Evolutionary conservation across 2,113 vertebrate genomes (phyloP).

Genomic region (Odocoileus hemionus): DNA sequence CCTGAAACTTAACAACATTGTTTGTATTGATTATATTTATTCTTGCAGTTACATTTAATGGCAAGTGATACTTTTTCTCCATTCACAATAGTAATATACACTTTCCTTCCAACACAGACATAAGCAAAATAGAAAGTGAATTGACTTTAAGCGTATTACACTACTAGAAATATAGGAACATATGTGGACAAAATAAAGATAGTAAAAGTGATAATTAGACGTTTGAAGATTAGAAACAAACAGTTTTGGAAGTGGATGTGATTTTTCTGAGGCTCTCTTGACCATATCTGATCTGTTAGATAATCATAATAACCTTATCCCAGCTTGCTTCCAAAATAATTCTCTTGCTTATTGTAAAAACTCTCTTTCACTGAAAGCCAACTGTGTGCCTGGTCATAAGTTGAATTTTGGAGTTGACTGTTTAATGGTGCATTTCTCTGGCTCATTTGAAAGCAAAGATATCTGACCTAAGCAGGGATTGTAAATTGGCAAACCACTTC

Average conservation of each 20-base stretch:
- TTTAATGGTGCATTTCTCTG: neutral
- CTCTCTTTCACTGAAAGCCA: neutral
- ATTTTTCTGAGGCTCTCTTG: neutral
- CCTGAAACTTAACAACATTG: slow-evolving; percentile 33
- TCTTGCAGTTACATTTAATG: slow-evolving; percentile 6
- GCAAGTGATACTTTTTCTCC: neutral
- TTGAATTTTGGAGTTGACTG: neutral
- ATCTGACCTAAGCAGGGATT: neutral
- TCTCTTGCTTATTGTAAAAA: neutral
- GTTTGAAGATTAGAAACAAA: neutral
- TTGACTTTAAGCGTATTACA: slow-evolving; percentile 24
- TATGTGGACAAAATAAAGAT: slow-evolving; percentile 29
- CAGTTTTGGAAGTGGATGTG: neutral
- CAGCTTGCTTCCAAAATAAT: neutral
- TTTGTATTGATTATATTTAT: slow-evolving; percentile 12
- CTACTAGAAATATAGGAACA: neutral
- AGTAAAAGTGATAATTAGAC: slow-evolving; percentile 1
- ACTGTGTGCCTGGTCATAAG: neutral
- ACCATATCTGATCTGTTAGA: neutral
- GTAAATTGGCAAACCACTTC: neutral
- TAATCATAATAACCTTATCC: neutral
- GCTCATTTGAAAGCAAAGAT: neutral
- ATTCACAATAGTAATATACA: neutral
- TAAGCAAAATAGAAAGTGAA: slow-evolving; percentile 11
- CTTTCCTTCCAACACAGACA: neutral